Percentiles rank a stretch among this genome's conserved stretches.
Evolutionary conservation across 2,888 invertebrate species (phyloP).

Genomic region (Eupithecia insigniata): DNA sequence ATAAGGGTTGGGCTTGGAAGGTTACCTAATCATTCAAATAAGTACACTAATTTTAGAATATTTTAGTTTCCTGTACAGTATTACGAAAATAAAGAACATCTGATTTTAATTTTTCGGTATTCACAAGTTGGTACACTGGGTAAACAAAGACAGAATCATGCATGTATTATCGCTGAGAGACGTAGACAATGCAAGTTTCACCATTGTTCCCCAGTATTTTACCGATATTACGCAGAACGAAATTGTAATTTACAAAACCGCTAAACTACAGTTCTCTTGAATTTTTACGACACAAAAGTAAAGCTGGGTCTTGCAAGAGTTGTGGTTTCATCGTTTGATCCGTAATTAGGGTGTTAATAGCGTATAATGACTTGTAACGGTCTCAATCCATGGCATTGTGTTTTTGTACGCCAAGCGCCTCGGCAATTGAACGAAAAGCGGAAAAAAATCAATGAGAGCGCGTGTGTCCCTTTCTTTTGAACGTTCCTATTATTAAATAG

Average conservation of each 20-base stretch:
- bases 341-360: conserved; percentile 80
- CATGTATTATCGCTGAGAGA: conserved; percentile 21
- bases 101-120: not conserved
- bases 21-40: not conserved
- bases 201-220: conserved; percentile 42
- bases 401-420: conserved; percentile 63
- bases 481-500: not conserved
- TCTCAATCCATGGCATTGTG: conserved; percentile 72
- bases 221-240: conserved; percentile 55
- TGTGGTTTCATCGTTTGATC: conserved; percentile 80
- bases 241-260: conserved; percentile 70
- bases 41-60: not conserved
- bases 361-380: conserved; percentile 76
- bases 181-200: conserved; percentile 41
- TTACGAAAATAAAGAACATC: too few relatives aligned
- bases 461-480: conserved; percentile 55
- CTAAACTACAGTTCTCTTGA: conserved; percentile 65
- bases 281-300: conserved; percentile 76
- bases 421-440: conserved; percentile 55
- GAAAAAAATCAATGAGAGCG: conserved; percentile 58
- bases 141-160: conserved; percentile 18
- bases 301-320: conserved; percentile 73
- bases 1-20: not conserved
- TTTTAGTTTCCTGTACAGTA: not conserved
- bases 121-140: not conserved